A percentile compares a stretch with the other conserved stretches of the same genome.
phyloP scores from a whole-genome alignment of 2,888 invertebrate species.

The Cheilosia variabilis region DNA sequence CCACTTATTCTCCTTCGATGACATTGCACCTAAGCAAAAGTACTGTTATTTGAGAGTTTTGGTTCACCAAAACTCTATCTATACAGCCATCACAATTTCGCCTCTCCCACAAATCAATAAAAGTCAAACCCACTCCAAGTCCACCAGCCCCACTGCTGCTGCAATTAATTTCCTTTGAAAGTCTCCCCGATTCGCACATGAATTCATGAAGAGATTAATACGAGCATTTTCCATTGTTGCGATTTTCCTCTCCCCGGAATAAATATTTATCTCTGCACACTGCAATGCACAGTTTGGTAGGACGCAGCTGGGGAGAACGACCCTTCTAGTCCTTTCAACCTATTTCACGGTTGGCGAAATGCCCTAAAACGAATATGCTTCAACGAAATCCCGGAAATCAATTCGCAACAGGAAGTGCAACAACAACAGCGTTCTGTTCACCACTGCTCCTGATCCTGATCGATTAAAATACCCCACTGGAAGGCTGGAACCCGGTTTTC shows the following conservation, averaged over 20 bases:
- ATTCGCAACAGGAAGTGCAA: slow-evolving; percentile 44
- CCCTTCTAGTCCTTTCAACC: slow-evolving; percentile 28
- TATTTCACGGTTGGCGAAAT: slow-evolving; percentile 52
- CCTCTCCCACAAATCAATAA: too few species aligned
- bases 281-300: slow-evolving; percentile 15
- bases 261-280: slow-evolving; percentile 29
- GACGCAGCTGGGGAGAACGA: neutral
- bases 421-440: neutral
- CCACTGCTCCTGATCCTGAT: neutral
- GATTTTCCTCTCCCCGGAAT: neutral
- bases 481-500: slow-evolving; percentile 1
- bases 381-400: slow-evolving; percentile 24
- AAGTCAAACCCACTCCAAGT: neutral
- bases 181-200: slow-evolving; percentile 9
- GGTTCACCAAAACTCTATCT: too few species aligned
- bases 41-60: too few species aligned
- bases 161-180: neutral
- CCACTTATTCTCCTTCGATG: too few species aligned
- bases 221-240: slow-evolving; percentile 19
- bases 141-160: neutral
- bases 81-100: too few species aligned
- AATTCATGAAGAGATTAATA: slow-evolving; percentile 40
- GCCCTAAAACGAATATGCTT: slow-evolving; percentile 27
- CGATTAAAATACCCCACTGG: slow-evolving; percentile 14
- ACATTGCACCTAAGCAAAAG: too few species aligned